phyloP scores from a whole-genome alignment of 2,888 invertebrate species.

The Dryobotodes eremita region DNA sequence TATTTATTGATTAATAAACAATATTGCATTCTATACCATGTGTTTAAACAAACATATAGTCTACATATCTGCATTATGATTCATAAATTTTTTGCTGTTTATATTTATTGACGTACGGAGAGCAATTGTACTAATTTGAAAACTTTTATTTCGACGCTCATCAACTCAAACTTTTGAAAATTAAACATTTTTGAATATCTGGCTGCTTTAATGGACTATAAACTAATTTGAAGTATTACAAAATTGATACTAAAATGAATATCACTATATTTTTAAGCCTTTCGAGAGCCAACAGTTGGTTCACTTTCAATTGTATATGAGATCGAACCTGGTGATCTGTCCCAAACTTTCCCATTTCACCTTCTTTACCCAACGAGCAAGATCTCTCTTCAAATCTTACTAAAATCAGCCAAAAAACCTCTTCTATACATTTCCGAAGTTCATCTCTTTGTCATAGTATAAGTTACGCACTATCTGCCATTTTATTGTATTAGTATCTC shows the following conservation, averaged over 20 bases:
- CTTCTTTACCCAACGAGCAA: not conserved
- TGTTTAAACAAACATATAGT: conserved; percentile 64
- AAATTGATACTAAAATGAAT: not conserved
- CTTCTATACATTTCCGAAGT: not conserved
- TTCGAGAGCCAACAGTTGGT: not conserved
- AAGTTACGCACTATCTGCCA: conserved; percentile 24
- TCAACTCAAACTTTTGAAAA: conserved; percentile 40
- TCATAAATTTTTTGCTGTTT: conserved; percentile 24
- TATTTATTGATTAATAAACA: conserved; percentile 79
- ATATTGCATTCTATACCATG: conserved; percentile 71
- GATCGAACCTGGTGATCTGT: not conserved
- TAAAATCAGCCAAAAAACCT: conserved; percentile 14
- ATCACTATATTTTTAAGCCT: not conserved
- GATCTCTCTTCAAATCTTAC: not conserved
- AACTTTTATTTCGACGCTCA: conserved; percentile 27
- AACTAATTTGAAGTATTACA: not conserved
- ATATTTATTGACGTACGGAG: conserved; percentile 21
- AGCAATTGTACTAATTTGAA: conserved; percentile 36
- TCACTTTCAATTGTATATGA: not conserved
- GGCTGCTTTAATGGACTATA: not conserved
- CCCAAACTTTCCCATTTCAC: not conserved
- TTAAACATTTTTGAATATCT: conserved; percentile 28
- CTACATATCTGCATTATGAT: conserved; percentile 50
- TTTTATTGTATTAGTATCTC: conserved; percentile 40
- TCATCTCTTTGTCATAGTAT: conserved; percentile 18